Conservation (phyloP, 1,140 invertebrate genomes). For the Agrypnia vestita region DNA sequence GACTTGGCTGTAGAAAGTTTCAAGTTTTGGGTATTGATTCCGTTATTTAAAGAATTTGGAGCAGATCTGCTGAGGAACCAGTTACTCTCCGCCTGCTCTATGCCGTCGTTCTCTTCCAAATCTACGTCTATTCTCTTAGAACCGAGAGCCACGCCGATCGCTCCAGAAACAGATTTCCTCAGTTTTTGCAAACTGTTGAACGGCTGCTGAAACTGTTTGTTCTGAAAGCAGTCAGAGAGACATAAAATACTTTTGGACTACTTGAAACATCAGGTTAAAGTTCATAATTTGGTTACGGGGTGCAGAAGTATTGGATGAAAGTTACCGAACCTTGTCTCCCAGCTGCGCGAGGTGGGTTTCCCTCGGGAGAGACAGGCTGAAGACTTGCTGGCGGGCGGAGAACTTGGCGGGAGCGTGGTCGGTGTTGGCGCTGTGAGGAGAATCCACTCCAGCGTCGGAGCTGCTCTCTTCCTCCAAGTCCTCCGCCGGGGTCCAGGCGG, state of each 20-base stretch:
- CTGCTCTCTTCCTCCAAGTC: slow-evolving; percentile 80
- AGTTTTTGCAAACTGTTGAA: slow-evolving; percentile 81
- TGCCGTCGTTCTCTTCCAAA: slow-evolving; percentile 68
- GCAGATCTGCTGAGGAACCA: slow-evolving; percentile 86
- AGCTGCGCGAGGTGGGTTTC: slow-evolving; percentile 70
- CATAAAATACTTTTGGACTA: slow-evolving; percentile 73
- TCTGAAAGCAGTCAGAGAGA: slow-evolving; percentile 72
- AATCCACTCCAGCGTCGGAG: slow-evolving; percentile 77
- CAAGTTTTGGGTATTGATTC: slow-evolving; percentile 66
- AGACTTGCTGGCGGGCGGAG: slow-evolving; percentile 77
- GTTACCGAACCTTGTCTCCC: slow-evolving; percentile 56
- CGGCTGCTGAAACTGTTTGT: slow-evolving; percentile 71
- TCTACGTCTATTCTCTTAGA: slow-evolving; percentile 69
- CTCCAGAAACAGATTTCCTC: slow-evolving; percentile 80
- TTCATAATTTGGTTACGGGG: slow-evolving; percentile 32
- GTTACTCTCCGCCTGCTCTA: slow-evolving; percentile 75
- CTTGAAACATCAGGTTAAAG: slow-evolving; percentile 53
- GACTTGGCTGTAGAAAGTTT: slow-evolving; percentile 64
- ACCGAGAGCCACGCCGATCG: slow-evolving; percentile 72
- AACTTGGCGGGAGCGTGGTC: slow-evolving; percentile 73
- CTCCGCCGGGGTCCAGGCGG: slow-evolving; percentile 87
- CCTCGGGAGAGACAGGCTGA: slow-evolving; percentile 81
- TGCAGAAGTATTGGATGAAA: background rate
- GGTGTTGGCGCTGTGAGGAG: slow-evolving; percentile 62
- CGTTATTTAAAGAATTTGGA: slow-evolving; percentile 83